These are phyloP conservation scores for Drosophila mettleri DNA, from an alignment of 2,888 invertebrate species.

Conservation along the genomic window DNA sequence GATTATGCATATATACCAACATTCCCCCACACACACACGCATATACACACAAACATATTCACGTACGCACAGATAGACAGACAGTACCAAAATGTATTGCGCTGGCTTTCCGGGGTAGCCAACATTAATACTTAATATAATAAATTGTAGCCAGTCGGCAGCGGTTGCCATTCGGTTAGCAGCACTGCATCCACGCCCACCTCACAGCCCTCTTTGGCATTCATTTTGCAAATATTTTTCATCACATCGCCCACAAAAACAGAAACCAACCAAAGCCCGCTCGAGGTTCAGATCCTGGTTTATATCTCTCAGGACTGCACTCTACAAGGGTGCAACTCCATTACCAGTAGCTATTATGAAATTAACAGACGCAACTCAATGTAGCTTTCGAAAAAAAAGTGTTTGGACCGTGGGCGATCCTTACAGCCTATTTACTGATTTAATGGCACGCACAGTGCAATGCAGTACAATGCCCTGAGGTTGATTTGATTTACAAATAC, in stretches of 20 bases:
- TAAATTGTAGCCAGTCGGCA: constrained; percentile 80
- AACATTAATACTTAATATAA: constrained; percentile 82
- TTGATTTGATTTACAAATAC: no score
- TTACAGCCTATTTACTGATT: constrained; percentile 67
- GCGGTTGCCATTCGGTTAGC: constrained; percentile 56
- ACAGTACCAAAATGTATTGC: constrained; percentile 37
- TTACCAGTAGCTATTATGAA: constrained; percentile 79
- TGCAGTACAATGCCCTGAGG: no score
- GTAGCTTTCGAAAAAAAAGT: constrained; percentile 1
- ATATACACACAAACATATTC: constrained; percentile 5
- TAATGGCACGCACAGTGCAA: constrained; percentile 77
- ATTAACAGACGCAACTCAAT: constrained; percentile 60
- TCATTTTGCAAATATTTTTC: constrained; percentile 42
- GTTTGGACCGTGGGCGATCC: constrained; percentile 14
- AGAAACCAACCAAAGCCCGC: constrained; percentile 24
- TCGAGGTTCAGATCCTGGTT: background rate
- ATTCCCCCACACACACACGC: constrained; percentile 26
- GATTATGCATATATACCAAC: constrained; percentile 76
- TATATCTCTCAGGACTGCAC: background rate
- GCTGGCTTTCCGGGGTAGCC: constrained; percentile 51
- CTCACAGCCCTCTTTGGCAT: constrained; percentile 10
- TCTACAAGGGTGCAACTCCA: constrained; percentile 55
- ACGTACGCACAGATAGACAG: background rate
- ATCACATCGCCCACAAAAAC: constrained; percentile 45
- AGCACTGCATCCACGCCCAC: constrained; percentile 6